These are phyloP conservation scores for Thomomys bottae DNA, from an alignment of 2,113 vertebrate genomes.

Conservation along the genomic window DNA sequence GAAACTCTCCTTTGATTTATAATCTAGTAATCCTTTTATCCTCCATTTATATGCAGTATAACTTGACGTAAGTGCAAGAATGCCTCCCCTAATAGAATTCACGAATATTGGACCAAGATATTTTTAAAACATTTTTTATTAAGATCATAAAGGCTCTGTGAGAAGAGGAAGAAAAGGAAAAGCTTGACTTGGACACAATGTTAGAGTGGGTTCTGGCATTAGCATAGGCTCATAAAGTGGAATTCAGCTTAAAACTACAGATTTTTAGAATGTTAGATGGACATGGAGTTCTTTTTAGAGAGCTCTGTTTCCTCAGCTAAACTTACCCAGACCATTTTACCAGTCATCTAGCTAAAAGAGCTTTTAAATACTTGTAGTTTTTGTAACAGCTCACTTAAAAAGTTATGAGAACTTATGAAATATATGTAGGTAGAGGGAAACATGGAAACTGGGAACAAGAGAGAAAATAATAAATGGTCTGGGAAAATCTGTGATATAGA, in stretches of 20 bases:
- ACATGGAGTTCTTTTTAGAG: conserved; percentile 9
- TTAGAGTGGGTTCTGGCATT: conserved; percentile 41
- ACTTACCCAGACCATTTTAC: conserved; percentile 43
- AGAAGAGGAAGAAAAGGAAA: conserved; percentile 50
- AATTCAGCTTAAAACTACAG: conserved; percentile 41
- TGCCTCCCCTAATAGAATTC: conserved; percentile 88
- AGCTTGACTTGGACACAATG: background rate
- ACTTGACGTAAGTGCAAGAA: conserved; percentile 87
- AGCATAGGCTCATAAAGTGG: conserved; percentile 31
- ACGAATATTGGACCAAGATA: conserved; percentile 82
- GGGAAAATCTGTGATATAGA: background rate
- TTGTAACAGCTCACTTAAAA: conserved; percentile 58
- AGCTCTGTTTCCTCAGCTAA: background rate
- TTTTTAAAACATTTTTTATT: conserved; percentile 70
- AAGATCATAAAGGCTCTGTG: conserved; percentile 83
- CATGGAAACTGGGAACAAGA: background rate
- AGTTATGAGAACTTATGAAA: conserved; percentile 48
- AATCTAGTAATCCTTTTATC: conserved; percentile 90
- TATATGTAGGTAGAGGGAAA: background rate
- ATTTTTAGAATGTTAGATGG: conserved; percentile 35
- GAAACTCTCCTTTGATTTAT: conserved; percentile 89
- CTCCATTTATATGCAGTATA: conserved; percentile 89
- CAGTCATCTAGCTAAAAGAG: conserved; percentile 29
- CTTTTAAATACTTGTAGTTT: conserved; percentile 56
- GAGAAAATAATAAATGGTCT: background rate